These are phyloP conservation scores for Datnioides undecimradiatus DNA, from an alignment of 2,113 vertebrate species.

Conservation along the genomic window DNA sequence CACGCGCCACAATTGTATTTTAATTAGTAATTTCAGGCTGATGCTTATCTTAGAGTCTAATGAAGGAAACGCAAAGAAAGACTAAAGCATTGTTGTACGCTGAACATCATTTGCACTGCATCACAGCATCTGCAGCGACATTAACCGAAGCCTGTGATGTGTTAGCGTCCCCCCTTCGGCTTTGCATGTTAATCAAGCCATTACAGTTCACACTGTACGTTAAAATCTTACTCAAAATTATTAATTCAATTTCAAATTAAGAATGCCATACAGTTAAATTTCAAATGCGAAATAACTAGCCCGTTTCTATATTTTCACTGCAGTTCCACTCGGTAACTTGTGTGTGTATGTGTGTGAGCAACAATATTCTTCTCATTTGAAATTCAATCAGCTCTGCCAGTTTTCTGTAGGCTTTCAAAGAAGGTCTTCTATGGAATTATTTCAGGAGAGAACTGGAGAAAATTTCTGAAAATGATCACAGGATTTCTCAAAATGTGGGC, in stretches of 20 bases:
- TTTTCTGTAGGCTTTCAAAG: neutral
- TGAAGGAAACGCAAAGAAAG: neutral
- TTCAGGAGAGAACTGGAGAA: neutral
- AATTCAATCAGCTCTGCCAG: conserved; percentile 12
- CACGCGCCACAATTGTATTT: neutral
- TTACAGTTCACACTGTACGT: neutral
- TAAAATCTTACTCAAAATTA: neutral
- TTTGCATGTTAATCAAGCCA: neutral
- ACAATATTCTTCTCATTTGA: neutral
- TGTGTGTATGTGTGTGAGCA: neutral
- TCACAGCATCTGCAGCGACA: neutral
- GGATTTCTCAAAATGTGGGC: neutral
- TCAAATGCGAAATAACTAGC: neutral
- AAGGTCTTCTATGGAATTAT: neutral
- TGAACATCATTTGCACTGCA: neutral
- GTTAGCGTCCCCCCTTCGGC: neutral
- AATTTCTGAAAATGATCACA: neutral
- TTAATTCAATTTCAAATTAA: neutral
- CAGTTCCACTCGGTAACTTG: neutral
- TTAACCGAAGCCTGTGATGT: neutral
- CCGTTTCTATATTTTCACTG: neutral
- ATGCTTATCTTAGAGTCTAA: neutral
- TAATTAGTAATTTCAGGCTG: neutral
- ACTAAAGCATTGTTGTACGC: neutral
- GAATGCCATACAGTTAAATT: neutral